Evolutionary conservation across 2,888 invertebrate species (phyloP).

Genomic region (Microplitis manilae): DNA sequence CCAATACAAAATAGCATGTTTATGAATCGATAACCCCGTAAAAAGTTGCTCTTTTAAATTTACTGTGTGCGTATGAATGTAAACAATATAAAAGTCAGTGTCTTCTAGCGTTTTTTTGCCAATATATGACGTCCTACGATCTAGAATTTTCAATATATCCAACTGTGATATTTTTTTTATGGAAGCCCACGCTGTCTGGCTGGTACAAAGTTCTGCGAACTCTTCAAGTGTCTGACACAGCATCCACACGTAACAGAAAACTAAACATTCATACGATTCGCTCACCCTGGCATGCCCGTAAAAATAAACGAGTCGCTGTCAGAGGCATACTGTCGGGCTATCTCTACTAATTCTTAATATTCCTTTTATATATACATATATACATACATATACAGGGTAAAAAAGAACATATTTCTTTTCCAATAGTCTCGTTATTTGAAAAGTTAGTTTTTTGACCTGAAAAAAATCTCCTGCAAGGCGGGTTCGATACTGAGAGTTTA

Average conservation of each 20-base stretch:
- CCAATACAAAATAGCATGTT: too few species aligned
- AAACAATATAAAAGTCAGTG: too few species aligned
- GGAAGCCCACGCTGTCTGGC: constrained; percentile 37
- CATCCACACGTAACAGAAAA: constrained; percentile 50
- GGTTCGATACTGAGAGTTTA: neutral
- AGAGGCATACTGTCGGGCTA: constrained; percentile 36
- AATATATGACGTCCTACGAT: constrained; percentile 7
- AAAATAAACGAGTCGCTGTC: constrained; percentile 67
- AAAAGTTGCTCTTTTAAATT: too few species aligned
- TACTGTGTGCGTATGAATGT: too few species aligned
- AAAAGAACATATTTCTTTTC: neutral
- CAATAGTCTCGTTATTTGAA: neutral
- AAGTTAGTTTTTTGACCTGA: neutral
- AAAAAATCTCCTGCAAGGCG: neutral
- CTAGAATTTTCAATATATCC: constrained; percentile 19
- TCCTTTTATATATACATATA: neutral
- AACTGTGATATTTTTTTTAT: constrained; percentile 15
- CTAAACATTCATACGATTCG: constrained; percentile 64
- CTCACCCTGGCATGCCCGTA: constrained; percentile 69
- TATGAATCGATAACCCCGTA: too few species aligned
- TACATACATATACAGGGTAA: neutral
- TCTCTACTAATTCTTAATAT: constrained; percentile 24
- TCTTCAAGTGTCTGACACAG: constrained; percentile 28
- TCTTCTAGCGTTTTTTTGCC: neutral
- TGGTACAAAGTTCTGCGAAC: constrained; percentile 29